Evolutionary conservation across 2,888 invertebrate genomes (phyloP).

Genomic region (Tortrix viridana): DNA sequence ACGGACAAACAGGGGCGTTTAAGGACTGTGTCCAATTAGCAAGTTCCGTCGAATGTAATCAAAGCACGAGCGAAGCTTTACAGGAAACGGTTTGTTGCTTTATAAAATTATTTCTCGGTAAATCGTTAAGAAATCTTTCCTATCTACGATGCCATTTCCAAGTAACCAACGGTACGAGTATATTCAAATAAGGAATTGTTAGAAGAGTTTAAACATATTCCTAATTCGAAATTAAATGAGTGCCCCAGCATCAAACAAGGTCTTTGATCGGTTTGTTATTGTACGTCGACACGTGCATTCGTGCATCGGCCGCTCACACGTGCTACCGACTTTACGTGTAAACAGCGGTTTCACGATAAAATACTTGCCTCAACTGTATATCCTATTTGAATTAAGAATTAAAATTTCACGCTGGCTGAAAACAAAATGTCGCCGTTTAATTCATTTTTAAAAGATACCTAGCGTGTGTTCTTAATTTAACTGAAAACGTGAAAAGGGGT

Average conservation of each 20-base stretch:
- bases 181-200: slow-evolving; percentile 14
- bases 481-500: background rate
- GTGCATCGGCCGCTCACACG: slow-evolving; percentile 56
- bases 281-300: slow-evolving; percentile 63
- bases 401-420: slow-evolving; percentile 50
- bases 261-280: slow-evolving; percentile 75
- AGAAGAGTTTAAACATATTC: slow-evolving; percentile 17
- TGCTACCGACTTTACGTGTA: slow-evolving; percentile 51
- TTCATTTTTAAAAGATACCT: background rate
- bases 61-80: slow-evolving; percentile 5
- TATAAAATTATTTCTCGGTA: slow-evolving; percentile 14
- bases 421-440: slow-evolving; percentile 8
- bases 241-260: slow-evolving; percentile 54
- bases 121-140: background rate
- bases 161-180: slow-evolving; percentile 2
- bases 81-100: slow-evolving; percentile 10
- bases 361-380: slow-evolving; percentile 44
- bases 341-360: slow-evolving; percentile 59
- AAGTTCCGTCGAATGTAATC: slow-evolving; percentile 27
- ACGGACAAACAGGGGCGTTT: slow-evolving; percentile 28
- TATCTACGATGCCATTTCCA: slow-evolving; percentile 2
- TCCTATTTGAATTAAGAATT: slow-evolving; percentile 37
- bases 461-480: background rate
- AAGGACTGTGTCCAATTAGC: slow-evolving; percentile 27
- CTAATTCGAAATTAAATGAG: slow-evolving; percentile 29